Conservation (phyloP, 2,888 invertebrate species). For the Aproaerema taeniolella region DNA sequence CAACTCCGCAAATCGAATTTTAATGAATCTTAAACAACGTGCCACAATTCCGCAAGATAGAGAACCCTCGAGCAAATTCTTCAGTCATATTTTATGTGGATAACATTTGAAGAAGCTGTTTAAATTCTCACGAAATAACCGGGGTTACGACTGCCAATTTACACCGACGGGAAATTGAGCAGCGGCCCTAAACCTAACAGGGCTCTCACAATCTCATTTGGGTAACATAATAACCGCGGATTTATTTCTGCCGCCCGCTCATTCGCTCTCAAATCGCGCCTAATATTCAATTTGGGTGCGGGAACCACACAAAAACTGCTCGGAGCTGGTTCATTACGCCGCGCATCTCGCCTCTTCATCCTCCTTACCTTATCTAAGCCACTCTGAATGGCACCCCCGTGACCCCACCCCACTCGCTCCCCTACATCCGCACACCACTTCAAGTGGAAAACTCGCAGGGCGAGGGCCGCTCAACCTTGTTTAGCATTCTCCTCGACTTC, state of each 20-base stretch:
- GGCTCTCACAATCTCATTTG: constrained; percentile 68
- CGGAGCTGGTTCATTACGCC: constrained; percentile 73
- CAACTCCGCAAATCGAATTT: constrained; percentile 2
- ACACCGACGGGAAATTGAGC: constrained; percentile 64
- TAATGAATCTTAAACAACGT: constrained; percentile 5
- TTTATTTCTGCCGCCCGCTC: constrained; percentile 71
- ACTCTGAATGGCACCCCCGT: constrained; percentile 65
- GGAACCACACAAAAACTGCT: constrained; percentile 75
- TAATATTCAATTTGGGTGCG: constrained; percentile 75
- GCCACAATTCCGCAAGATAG: constrained; percentile 3
- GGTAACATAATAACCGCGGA: constrained; percentile 74
- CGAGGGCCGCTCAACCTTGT: constrained; percentile 75
- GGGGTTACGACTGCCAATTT: constrained; percentile 60
- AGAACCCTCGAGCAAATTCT: constrained; percentile 7
- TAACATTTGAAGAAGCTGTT: constrained; percentile 41
- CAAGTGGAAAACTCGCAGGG: constrained; percentile 74
- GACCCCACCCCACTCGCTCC: constrained; percentile 34
- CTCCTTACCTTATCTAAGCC: constrained; percentile 76
- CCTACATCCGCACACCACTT: constrained; percentile 59
- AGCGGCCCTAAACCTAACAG: constrained; percentile 55
- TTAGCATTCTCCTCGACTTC: constrained; percentile 76
- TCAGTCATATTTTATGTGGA: constrained; percentile 20
- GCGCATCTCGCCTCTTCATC: constrained; percentile 75
- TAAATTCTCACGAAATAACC: constrained; percentile 52
- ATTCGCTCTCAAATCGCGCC: constrained; percentile 73